Conservation (phyloP, 2,113 vertebrate species). For the Salvelinus fontinalis region DNA sequence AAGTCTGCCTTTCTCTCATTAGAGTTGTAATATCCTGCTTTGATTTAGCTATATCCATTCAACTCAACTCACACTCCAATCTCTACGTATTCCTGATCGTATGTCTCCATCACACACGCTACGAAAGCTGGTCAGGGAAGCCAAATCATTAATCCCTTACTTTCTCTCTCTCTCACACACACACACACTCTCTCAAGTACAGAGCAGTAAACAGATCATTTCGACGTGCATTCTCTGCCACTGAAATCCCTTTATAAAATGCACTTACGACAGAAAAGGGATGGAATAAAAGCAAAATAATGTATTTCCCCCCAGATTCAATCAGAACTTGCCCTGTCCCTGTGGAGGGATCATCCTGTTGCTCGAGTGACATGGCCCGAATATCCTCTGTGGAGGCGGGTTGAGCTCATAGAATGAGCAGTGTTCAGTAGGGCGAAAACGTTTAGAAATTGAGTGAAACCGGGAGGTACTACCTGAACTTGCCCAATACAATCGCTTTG, state of each 20-base stretch:
- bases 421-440: not conserved
- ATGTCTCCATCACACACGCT: not conserved
- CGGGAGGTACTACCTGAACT: too few species aligned
- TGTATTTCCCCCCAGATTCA: not conserved
- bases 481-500: too few species aligned
- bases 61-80: not conserved
- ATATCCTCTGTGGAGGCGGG: not conserved
- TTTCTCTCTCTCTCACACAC: not conserved
- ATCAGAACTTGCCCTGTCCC: not conserved
- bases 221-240: not conserved
- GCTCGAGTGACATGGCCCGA: conserved; percentile 2
- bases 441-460: not conserved
- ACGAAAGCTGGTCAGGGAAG: not conserved
- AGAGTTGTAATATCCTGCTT: conserved; percentile 1
- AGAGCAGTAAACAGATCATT: not conserved
- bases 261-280: not conserved
- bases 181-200: not conserved
- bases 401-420: not conserved
- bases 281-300: not conserved
- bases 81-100: not conserved
- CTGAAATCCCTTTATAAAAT: conserved; percentile 14
- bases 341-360: not conserved
- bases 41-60: not conserved
- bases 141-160: not conserved
- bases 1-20: not conserved